Base-by-base conservation (phyloP, 53 echinoderm and acorn worm species). In the Antedon mediterranea region DNA sequence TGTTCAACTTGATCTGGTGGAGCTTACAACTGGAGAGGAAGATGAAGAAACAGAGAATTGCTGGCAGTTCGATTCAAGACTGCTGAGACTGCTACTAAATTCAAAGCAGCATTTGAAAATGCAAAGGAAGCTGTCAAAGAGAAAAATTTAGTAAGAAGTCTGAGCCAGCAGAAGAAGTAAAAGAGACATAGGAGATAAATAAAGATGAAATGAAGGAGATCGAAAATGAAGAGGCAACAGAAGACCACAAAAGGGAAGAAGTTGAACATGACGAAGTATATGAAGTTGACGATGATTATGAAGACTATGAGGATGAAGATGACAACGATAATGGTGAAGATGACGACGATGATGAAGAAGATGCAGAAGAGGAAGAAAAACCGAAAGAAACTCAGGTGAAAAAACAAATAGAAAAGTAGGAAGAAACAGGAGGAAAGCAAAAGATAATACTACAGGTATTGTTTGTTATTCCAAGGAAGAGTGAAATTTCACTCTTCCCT, bases 21-120 rank as follows among this genome's bases (percentile, higher is more conserved):
- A 76, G 33, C 28, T 76, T 3, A 76, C 75, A 29, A 93, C 93
- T 15, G 93, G 93, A 30, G 93, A 93, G 80, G 93, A 93, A 81
- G 84, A 89, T 34, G 93, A 93, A 71, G 75, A 41, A 9, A 75
- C 44, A 2, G 75, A 82, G 18, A 91, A 76, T 82, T 86, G 73
- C 74, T 89, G 28, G 89, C 89, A 18, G 80, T 89, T 41, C 43
- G 71, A 6, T 89, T 89, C 77, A 89, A 89, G 71, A 71, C 81
- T 6, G 18, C 77, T 0, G 42, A 74, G n/a, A 76, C 42, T 0
- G 86, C 89, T 28, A 30, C 34, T 18, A 32, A 80, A 31, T 89
- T 89, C 79, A 86, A 86, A 77, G 83, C 81, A 70, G 74, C 4
- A 42, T 86, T 86, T 31, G 81, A 83, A 33, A 32, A 81, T 73